Conservation (phyloP, 2,113 vertebrate species). For the Lasiurus borealis region DNA sequence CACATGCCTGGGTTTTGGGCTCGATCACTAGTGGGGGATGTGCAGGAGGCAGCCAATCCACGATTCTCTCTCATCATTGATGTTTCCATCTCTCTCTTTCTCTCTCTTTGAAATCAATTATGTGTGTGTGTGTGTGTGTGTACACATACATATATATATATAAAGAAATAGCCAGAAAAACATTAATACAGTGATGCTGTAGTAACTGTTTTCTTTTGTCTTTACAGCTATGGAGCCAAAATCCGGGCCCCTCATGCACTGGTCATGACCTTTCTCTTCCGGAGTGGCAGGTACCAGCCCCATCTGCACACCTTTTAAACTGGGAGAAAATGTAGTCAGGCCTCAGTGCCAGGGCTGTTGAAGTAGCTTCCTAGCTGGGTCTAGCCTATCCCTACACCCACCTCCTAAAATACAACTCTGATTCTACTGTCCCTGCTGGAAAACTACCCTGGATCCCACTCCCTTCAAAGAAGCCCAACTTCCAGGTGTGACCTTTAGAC, state of each 20-base stretch:
- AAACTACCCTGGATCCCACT: neutral
- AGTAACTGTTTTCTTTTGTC: slow-evolving; percentile 64
- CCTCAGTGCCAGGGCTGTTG: fast-evolving
- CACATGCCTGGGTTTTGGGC: no score
- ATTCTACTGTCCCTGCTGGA: neutral
- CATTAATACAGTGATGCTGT: neutral
- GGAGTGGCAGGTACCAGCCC: slow-evolving; percentile 92
- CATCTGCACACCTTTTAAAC: neutral
- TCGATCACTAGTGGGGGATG: no score
- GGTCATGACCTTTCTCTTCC: slow-evolving; percentile 99
- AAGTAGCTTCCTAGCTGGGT: neutral
- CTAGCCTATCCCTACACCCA: neutral
- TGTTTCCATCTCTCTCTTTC: no score
- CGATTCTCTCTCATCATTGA: no score
- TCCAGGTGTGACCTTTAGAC: neutral
- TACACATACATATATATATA: no score
- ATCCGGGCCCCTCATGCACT: slow-evolving; percentile 96
- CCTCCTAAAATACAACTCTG: neutral
- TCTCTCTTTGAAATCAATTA: no score
- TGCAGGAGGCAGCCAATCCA: no score
- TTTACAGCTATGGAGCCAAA: slow-evolving; percentile 95
- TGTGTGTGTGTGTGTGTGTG: no score
- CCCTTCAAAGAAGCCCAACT: neutral
- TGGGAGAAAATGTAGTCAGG: neutral
- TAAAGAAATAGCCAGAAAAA: neutral